A percentile compares a stretch with the other conserved stretches of the same genome.
Evolutionary conservation across 1,140 invertebrate genomes (phyloP).

Genomic region (Hirudo medicinalis): DNA sequence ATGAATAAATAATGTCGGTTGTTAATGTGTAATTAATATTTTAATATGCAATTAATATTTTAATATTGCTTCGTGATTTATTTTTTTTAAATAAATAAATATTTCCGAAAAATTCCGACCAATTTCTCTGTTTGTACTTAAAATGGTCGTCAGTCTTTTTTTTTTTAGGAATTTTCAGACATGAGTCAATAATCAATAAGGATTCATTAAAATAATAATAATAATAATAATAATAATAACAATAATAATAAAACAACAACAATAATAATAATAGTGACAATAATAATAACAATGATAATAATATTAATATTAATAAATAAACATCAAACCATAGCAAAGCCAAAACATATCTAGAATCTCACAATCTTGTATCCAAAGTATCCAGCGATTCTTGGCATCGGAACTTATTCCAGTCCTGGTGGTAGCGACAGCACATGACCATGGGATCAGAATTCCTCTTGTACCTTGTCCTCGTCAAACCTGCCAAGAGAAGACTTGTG

Average conservation of each 20-base stretch:
- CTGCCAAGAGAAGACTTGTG: too few species aligned
- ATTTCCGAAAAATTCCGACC: too few species aligned
- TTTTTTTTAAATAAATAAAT: too few species aligned
- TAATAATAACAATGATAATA: neutral
- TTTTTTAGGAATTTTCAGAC: too few species aligned
- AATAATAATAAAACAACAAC: neutral
- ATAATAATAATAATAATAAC: neutral
- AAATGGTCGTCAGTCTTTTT: too few species aligned
- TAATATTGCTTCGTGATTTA: too few species aligned
- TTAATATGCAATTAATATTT: too few species aligned
- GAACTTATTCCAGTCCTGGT: constrained; percentile 20
- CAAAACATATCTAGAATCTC: neutral
- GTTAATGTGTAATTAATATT: too few species aligned
- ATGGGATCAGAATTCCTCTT: neutral
- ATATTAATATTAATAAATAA: neutral
- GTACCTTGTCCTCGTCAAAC: neutral
- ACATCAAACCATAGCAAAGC: neutral
- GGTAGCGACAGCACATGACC: constrained; percentile 20
- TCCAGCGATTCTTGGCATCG: constrained; percentile 13
- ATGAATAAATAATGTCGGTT: too few species aligned
- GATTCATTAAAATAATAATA: neutral
- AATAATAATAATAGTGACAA: constrained; percentile 10
- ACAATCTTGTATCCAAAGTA: neutral
- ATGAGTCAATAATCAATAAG: too few species aligned
- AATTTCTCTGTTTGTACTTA: too few species aligned